These are phyloP conservation scores for Calliopsis andreniformis DNA, from an alignment of 1,140 invertebrate species.

Conservation along the genomic window DNA sequence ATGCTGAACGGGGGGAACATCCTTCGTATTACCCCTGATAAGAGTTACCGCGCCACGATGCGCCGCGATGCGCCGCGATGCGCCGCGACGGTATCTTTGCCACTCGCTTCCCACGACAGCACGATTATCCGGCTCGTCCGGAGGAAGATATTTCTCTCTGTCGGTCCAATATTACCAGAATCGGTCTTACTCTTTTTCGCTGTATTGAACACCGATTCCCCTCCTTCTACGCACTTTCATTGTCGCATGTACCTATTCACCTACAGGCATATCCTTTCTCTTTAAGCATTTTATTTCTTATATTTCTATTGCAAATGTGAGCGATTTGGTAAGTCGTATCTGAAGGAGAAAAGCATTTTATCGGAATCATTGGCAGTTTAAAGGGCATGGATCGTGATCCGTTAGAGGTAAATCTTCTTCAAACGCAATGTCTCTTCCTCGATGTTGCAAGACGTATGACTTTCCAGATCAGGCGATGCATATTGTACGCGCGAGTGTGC, in stretches of 20 bases:
- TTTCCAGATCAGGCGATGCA: slow-evolving; percentile 49
- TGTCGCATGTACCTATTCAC: too few species aligned
- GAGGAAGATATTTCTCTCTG: slow-evolving; percentile 33
- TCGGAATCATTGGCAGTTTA: slow-evolving; percentile 8
- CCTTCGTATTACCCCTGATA: slow-evolving; percentile 54
- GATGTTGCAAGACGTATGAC: slow-evolving; percentile 51
- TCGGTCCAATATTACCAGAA: slow-evolving; percentile 15
- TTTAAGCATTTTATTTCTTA: too few species aligned
- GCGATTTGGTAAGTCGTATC: too few species aligned
- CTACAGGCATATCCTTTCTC: too few species aligned
- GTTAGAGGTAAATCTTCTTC: slow-evolving; percentile 53
- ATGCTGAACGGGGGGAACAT: slow-evolving; percentile 44
- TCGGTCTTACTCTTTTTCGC: slow-evolving; percentile 6
- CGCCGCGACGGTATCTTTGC: slow-evolving; percentile 47
- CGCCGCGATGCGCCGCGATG: too few species aligned
- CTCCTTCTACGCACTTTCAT: background rate
- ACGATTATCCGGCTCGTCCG: slow-evolving; percentile 42
- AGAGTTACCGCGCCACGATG: slow-evolving; percentile 35
- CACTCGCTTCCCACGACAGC: slow-evolving; percentile 38
- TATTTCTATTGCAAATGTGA: too few species aligned
- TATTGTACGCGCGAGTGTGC: slow-evolving; percentile 42
- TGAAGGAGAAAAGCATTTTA: background rate
- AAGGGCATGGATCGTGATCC: background rate
- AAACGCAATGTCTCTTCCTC: slow-evolving; percentile 60
- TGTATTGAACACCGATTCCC: background rate